Percentiles rank a stretch among this genome's conserved stretches.
Conservation (phyloP, 1,140 invertebrate genomes). For the Rhizoglyphus robini region DNA sequence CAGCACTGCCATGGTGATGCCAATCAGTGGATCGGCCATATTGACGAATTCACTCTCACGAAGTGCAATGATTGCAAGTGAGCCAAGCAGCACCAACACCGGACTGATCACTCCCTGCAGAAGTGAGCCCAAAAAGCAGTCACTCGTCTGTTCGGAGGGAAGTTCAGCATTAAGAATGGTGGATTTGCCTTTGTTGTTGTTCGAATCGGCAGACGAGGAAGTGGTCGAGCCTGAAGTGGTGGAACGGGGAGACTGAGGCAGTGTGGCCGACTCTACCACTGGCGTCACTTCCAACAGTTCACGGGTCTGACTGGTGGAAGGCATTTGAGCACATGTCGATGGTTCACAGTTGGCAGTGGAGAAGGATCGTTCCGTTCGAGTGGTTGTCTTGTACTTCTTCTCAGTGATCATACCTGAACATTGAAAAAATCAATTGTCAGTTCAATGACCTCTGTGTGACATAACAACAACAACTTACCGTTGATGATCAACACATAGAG, state of each 20-base stretch:
- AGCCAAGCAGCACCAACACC: not conserved
- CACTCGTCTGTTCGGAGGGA: not conserved
- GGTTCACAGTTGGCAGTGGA: constrained; percentile 6
- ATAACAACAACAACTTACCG: constrained; percentile 34
- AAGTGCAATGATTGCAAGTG: not conserved
- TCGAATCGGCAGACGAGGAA: not conserved
- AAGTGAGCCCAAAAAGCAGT: not conserved
- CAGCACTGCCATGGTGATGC: constrained; percentile 14
- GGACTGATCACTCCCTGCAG: not conserved
- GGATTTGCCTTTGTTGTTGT: not conserved
- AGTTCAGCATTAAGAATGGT: not conserved
- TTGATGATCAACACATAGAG: constrained; percentile 58
- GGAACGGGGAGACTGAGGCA: not conserved
- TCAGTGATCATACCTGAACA: not conserved
- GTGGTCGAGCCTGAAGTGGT: not conserved
- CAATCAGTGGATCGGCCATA: constrained; percentile 4
- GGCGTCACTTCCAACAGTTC: not conserved
- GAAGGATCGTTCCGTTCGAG: not conserved
- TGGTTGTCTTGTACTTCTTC: constrained; percentile 3
- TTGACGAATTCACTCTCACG: not conserved
- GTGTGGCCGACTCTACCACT: not conserved
- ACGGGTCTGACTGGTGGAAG: not conserved
- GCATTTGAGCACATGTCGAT: not conserved
- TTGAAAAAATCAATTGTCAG: not conserved
- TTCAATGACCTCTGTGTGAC: not conserved